These are phyloP conservation scores for Drosophila formosana DNA, from an alignment of 2,888 invertebrate genomes.

Conservation along the genomic window DNA sequence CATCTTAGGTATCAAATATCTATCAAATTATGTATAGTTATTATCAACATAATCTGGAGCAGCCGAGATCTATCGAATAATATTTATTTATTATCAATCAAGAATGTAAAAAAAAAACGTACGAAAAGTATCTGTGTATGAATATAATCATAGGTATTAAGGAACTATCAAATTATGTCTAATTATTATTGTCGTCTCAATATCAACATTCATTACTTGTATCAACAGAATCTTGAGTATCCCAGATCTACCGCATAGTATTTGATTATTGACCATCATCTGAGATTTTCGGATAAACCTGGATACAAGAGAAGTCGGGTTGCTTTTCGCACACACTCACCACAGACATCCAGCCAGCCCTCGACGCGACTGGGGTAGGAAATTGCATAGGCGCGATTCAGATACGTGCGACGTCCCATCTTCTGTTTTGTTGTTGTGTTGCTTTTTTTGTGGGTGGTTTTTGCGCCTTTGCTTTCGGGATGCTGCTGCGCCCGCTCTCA, in stretches of 20 bases:
- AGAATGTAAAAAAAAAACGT: too few species aligned
- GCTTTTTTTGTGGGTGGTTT: constrained; percentile 28
- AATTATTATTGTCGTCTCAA: too few species aligned
- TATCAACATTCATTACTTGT: too few species aligned
- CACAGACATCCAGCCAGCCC: constrained; percentile 85
- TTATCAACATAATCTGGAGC: too few species aligned
- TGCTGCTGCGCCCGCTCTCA: constrained; percentile 47
- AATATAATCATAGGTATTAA: too few species aligned
- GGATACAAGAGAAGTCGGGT: background rate
- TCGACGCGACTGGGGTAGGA: constrained; percentile 85
- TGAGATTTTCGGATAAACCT: background rate
- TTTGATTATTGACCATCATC: background rate
- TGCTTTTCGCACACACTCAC: constrained; percentile 75
- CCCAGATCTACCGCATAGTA: too few species aligned
- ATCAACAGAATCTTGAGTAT: too few species aligned
- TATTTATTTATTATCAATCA: background rate
- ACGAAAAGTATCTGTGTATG: too few species aligned
- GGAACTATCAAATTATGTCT: too few species aligned
- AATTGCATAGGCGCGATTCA: constrained; percentile 84
- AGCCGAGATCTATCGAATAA: too few species aligned
- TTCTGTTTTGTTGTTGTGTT: constrained; percentile 15
- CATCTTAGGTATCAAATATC: too few species aligned
- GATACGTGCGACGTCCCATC: constrained; percentile 84
- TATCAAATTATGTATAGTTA: too few species aligned
- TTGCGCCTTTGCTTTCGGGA: constrained; percentile 36